These are phyloP conservation scores for Poecilobothrus nobilitatus DNA, from an alignment of 2,888 invertebrate genomes.

Conservation along the genomic window DNA sequence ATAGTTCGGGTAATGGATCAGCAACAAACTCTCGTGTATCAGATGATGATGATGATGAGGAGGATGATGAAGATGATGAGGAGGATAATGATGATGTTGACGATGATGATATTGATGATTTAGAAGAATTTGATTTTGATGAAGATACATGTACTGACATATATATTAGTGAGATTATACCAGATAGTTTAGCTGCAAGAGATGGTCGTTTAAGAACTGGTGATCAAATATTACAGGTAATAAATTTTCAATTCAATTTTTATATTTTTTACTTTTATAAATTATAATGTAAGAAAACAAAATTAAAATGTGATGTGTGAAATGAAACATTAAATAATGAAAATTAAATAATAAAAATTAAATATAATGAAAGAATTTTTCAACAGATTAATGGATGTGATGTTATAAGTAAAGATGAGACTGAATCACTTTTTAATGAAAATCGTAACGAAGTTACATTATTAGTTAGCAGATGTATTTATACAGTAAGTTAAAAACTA, in stretches of 20 bases:
- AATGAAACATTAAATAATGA: slow-evolving; percentile 46
- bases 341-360: no score
- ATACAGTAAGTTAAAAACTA: no score
- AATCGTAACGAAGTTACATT: no score
- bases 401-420: no score
- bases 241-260: slow-evolving; percentile 20
- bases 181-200: slow-evolving; percentile 48
- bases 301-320: background rate
- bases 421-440: no score
- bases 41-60: slow-evolving; percentile 13
- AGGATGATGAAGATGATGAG: background rate
- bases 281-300: background rate
- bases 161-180: slow-evolving; percentile 54
- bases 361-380: no score
- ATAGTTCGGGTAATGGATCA: slow-evolving; percentile 45
- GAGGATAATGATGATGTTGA: slow-evolving; percentile 8
- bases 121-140: slow-evolving; percentile 45
- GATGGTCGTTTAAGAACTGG: slow-evolving; percentile 50
- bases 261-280: slow-evolving; percentile 14
- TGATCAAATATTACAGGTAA: slow-evolving; percentile 51
- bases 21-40: slow-evolving; percentile 20
- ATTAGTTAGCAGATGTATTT: no score
- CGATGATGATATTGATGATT: slow-evolving; percentile 33
- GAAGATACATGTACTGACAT: slow-evolving; percentile 48
- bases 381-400: no score